Evolutionary conservation across 1,140 invertebrate genomes (phyloP).

Genomic region (Periplaneta americana): DNA sequence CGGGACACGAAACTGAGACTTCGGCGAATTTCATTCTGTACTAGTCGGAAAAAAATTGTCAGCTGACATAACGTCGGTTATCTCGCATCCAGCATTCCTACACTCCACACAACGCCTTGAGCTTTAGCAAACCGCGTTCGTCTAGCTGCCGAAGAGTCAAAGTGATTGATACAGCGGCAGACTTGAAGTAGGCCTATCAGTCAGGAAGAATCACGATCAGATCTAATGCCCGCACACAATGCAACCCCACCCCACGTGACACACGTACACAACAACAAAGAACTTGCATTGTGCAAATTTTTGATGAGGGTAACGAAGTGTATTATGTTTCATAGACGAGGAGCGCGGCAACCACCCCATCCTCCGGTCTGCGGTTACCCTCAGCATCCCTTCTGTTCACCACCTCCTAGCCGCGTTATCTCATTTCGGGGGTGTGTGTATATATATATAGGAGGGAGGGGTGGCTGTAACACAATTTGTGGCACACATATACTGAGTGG

Average conservation of each 20-base stretch:
- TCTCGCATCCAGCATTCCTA: no score
- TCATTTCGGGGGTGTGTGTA: conserved; percentile 1
- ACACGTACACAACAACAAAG: not conserved
- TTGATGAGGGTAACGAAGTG: conserved; percentile 19
- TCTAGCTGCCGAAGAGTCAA: no score
- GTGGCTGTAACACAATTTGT: conserved; percentile 12
- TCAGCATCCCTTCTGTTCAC: not conserved
- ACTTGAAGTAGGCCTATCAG: no score
- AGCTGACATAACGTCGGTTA: no score
- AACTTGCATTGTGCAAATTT: conserved; percentile 15
- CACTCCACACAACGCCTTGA: no score
- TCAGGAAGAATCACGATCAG: no score
- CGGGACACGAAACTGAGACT: no score
- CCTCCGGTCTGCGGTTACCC: not conserved
- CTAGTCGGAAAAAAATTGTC: no score
- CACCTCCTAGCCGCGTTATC: conserved; percentile 1
- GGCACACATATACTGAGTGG: conserved; percentile 10
- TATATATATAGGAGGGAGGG: not conserved
- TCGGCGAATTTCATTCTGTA: no score
- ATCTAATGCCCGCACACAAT: no score
- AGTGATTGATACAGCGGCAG: no score
- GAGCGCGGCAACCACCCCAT: not conserved
- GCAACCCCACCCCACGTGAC: not conserved
- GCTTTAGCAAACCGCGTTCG: no score
- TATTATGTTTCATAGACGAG: conserved; percentile 14